Evolutionary conservation across 2,888 invertebrate species (phyloP).

Genomic region (Biston stratarius): DNA sequence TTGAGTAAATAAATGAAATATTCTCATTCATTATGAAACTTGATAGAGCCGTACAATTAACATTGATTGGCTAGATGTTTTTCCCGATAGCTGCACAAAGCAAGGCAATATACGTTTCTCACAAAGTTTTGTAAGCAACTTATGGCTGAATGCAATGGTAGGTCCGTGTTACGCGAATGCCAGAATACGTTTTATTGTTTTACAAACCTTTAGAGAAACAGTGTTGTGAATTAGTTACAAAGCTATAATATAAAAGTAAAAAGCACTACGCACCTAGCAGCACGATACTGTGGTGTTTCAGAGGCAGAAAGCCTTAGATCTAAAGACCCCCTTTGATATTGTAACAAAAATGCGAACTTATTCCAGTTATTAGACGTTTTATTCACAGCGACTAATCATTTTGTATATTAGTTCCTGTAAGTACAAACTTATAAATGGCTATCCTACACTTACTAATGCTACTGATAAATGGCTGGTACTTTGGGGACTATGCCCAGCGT

Average conservation of each 20-base stretch:
- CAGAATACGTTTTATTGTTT: conserved; percentile 30
- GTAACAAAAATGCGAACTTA: too few species aligned
- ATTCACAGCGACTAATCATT: too few species aligned
- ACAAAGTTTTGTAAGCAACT: conserved; percentile 39
- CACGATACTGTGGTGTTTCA: too few species aligned
- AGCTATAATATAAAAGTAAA: background rate
- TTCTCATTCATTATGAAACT: conserved; percentile 37
- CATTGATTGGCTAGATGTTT: conserved; percentile 40
- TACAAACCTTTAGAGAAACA: conserved; percentile 12
- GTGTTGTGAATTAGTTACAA: conserved; percentile 10
- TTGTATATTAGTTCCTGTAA: too few species aligned
- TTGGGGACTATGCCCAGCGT: too few species aligned
- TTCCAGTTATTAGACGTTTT: too few species aligned
- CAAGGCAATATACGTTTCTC: conserved; percentile 42
- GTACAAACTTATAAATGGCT: too few species aligned
- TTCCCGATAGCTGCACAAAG: conserved; percentile 41
- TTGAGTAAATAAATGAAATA: conserved; percentile 19
- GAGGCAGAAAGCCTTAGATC: too few species aligned
- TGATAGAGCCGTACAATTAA: conserved; percentile 30
- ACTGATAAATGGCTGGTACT: too few species aligned
- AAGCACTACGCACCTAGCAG: background rate
- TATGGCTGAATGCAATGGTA: conserved; percentile 18
- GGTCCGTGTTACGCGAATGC: conserved; percentile 27
- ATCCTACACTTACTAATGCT: too few species aligned
- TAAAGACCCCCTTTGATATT: too few species aligned